Conservation (phyloP, 2,888 invertebrate genomes). For the Drosophila nr. perissopoda region DNA sequence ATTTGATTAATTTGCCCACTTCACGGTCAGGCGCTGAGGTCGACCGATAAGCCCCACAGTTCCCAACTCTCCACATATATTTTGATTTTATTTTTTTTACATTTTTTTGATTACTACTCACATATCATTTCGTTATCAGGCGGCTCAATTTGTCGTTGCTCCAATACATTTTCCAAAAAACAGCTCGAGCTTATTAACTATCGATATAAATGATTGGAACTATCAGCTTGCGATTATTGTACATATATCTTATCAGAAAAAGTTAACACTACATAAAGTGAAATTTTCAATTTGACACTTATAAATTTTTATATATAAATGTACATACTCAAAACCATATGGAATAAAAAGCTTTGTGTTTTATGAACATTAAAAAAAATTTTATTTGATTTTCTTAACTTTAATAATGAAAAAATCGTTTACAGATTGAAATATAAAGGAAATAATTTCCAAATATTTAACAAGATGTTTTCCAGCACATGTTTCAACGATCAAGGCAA, state of each 20-base stretch:
- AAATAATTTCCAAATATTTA: not conserved
- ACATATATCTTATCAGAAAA: slow-evolving; percentile 24
- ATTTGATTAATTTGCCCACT: slow-evolving; percentile 56
- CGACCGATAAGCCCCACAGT: slow-evolving; percentile 57
- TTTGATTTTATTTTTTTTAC: slow-evolving; percentile 15
- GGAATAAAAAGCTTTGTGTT: not conserved
- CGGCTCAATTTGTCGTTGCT: slow-evolving; percentile 27
- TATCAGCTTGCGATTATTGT: slow-evolving; percentile 20
- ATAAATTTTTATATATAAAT: not conserved
- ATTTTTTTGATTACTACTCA: slow-evolving; percentile 26
- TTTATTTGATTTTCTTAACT: not conserved
- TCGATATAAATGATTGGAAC: slow-evolving; percentile 34
- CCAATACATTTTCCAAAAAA: slow-evolving; percentile 13
- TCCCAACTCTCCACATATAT: slow-evolving; percentile 33
- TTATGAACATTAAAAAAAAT: not conserved
- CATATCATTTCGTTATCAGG: slow-evolving; percentile 31
- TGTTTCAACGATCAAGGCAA: slow-evolving; percentile 24
- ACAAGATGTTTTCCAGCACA: not conserved
- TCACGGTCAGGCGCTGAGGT: slow-evolving; percentile 70
- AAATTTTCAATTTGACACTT: slow-evolving; percentile 3
- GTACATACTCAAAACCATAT: not conserved
- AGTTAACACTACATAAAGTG: slow-evolving; percentile 1
- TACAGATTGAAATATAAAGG: not conserved
- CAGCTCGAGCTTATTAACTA: slow-evolving; percentile 23
- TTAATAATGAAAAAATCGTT: not conserved